These are phyloP conservation scores for Bombyx huttoni DNA, from an alignment of 2,888 invertebrate species.

Conservation along the genomic window DNA sequence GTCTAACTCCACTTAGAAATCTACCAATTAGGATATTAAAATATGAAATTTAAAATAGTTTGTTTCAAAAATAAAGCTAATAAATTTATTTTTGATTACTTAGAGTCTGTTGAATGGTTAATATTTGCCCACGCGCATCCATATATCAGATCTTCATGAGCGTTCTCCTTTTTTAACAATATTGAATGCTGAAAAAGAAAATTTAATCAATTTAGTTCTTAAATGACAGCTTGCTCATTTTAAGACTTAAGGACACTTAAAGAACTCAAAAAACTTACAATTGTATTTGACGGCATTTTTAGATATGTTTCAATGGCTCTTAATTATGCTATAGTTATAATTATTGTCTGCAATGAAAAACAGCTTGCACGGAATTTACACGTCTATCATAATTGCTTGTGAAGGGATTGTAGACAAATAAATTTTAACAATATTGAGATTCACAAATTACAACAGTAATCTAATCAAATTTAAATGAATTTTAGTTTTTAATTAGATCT, in stretches of 20 bases:
- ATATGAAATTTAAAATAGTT: too few species aligned
- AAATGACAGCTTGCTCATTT: neutral
- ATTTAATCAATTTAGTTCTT: neutral
- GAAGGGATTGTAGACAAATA: too few species aligned
- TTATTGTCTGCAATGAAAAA: neutral
- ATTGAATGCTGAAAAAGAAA: conserved; percentile 75
- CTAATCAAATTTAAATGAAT: too few species aligned
- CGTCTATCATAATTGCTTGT: too few species aligned
- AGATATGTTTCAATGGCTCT: neutral
- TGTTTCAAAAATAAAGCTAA: too few species aligned
- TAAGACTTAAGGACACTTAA: too few species aligned
- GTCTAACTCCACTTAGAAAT: too few species aligned
- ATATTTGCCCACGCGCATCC: conserved; percentile 88
- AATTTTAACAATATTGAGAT: too few species aligned
- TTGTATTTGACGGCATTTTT: conserved; percentile 16
- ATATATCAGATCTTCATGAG: conserved; percentile 95
- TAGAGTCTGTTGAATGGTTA: conserved; percentile 39
- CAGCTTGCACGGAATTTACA: too few species aligned
- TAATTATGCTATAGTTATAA: neutral
- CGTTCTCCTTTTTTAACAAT: conserved; percentile 81
- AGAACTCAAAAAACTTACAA: conserved; percentile 12
- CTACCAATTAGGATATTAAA: too few species aligned
- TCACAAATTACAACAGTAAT: too few species aligned
- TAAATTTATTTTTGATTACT: conserved; percentile 21
- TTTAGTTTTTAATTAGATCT: too few species aligned